These are phyloP conservation scores for Trichoplusia ni DNA, from an alignment of 1,140 invertebrate genomes.

Conservation along the genomic window DNA sequence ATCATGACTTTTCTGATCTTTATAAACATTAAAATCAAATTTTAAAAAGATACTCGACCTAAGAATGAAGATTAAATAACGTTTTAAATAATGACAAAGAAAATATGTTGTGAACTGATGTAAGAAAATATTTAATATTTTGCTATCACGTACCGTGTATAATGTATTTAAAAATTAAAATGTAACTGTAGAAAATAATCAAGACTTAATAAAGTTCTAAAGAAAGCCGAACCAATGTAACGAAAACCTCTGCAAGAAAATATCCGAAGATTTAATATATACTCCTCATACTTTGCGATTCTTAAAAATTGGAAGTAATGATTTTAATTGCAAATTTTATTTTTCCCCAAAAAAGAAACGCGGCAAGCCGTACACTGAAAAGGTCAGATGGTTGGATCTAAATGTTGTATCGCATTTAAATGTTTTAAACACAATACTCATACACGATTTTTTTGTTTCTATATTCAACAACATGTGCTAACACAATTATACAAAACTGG, in stretches of 20 bases:
- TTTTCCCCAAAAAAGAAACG: constrained; percentile 77
- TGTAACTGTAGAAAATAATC: no score
- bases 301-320: neutral
- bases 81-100: no score
- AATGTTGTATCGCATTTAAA: constrained; percentile 66
- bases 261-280: no score
- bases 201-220: no score
- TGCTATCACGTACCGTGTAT: no score
- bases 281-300: no score
- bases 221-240: no score
- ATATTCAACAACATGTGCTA: constrained; percentile 68
- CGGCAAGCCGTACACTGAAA: constrained; percentile 75
- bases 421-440: constrained; percentile 68
- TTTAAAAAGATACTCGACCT: neutral
- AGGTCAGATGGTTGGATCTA: constrained; percentile 73
- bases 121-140: no score
- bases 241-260: no score
- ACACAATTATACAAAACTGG: constrained; percentile 44
- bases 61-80: no score
- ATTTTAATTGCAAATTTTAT: constrained; percentile 59
- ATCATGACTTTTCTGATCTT: neutral
- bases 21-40: neutral
- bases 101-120: no score
- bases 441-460: constrained; percentile 54
- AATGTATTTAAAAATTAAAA: no score